Evolutionary conservation across 2,888 invertebrate genomes (phyloP).

Genomic region (Ichneumoninae sp.): DNA sequence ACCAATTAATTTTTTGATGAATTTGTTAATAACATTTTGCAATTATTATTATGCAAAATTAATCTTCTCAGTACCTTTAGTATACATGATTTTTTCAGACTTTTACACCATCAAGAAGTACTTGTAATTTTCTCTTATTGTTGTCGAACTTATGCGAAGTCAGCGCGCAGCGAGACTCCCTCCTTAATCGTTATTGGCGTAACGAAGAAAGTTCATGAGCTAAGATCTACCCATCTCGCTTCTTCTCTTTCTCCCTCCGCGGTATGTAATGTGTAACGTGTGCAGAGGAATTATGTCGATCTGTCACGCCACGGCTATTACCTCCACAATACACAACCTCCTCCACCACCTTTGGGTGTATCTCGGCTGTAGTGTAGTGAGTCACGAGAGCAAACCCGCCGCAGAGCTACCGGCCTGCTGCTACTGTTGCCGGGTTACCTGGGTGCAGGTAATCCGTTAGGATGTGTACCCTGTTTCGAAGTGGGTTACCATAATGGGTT

Average conservation of each 20-base stretch:
- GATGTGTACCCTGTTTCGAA: conserved; percentile 66
- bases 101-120: too few relatives aligned
- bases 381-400: conserved; percentile 57
- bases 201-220: conserved; percentile 42
- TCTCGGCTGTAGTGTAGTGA: conserved; percentile 39
- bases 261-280: neutral
- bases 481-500: conserved; percentile 69
- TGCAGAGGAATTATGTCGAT: conserved; percentile 58
- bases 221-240: neutral
- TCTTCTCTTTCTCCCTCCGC: neutral
- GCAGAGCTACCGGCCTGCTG: conserved; percentile 1
- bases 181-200: conserved; percentile 46
- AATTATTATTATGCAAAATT: too few relatives aligned
- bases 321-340: conserved; percentile 39
- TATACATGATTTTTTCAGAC: too few relatives aligned
- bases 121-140: too few relatives aligned
- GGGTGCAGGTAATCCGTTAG: conserved; percentile 67
- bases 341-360: conserved; percentile 25
- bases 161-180: too few relatives aligned
- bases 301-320: conserved; percentile 57
- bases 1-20: too few relatives aligned
- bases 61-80: too few relatives aligned
- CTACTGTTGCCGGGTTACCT: conserved; percentile 51
- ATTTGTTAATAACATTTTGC: too few relatives aligned
- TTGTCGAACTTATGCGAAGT: too few relatives aligned